Base-by-base conservation (phyloP, 2,888 invertebrate species). In the Listrodromus nycthemerus region DNA sequence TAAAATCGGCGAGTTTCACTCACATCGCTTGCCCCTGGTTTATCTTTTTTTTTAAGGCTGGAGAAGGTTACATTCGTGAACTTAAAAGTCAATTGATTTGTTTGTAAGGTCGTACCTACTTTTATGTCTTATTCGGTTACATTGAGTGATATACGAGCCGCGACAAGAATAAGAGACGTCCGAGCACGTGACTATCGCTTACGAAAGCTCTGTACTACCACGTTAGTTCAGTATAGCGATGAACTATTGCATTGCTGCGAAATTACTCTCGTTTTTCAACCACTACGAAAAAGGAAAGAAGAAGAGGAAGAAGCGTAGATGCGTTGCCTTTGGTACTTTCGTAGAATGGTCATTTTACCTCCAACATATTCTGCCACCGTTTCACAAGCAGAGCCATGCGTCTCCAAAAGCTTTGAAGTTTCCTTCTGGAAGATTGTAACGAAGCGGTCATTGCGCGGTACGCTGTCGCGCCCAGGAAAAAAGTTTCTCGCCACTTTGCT, bases 301-400 rank as follows among this genome's bases (percentile, higher is more conserved):
- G 52, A 21, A 52, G 10, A 73, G 16, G 65, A 58, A 66, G 66
- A 66, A 67, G 45, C 4, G 41, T 13, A 45, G 58, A n/a, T 8
- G 16, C 52, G 37, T 21, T 50, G 45, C 27, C 55, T 78, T 58
- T 52, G 58, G 41, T 52, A 48, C 79, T 69, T 63, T 79, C 55
- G 33, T 19, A 19, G 67, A 76, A 80, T 80, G 83, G 83, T 83
- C 83, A 83, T 80, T 80, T 79, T 70, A 79, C 58, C 70, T 75
- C 52, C 30, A 16, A 4, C 19, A 67, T 45, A 66, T 65, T 45
- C 21, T n/a, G 75, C 66, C n/a, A 50, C 63, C 74, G 65, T 71
- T 61, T 71, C 45, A 10, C 41, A 70, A 24, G 55, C 52, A 45
- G 27, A 75, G 58, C 63, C 66, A 66, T 71, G 37, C 71, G 45